Evolutionary conservation across 1,140 invertebrate species (phyloP), one percentile per base, ranked within the genome.

Genomic region (Drosophila sechellia): DNA sequence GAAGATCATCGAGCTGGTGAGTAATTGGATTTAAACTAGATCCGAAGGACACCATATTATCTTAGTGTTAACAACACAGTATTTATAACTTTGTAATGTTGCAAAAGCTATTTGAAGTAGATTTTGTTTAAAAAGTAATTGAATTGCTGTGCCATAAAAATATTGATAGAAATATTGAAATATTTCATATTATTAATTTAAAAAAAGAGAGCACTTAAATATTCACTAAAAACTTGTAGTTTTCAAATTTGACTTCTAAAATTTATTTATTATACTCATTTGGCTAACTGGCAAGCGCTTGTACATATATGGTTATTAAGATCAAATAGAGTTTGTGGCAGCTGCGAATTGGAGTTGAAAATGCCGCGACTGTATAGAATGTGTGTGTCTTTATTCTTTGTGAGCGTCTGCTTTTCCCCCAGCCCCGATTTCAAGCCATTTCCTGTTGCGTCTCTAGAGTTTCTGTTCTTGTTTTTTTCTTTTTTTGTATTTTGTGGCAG

Each of bases 1-100:
- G 56, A 92, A 92, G 76, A 86, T 92, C 50, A 90, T 92, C 43
- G 87, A 92, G 81, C 63, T 92, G 90, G 90, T 92, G 48, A 91
- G 90, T 77, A n/a, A 42, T 35, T 20, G 4, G 12, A 40, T 6
- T 4, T 4, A 0, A n/a, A 5, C 8, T 39, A 4, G 0, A 0
- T 4, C 37, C 12, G 11, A 4, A 39, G 37, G 11, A 13, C 12
- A 10, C 37, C 13, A 5, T 8, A 37, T 12, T 12, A 17, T 17
- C 17, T 17, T 17, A 17, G 17, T 39, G 4, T 13, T 4, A 4
- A 13, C 13, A 13, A 39, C 13, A 13, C 11, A 13, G 13, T 39
- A 11, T 39, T 1, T 3, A 11, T 13, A 10, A 8, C 31, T 2
- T 10, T 31, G 8, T 8, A 31, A 31, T 8, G 31, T 10, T 31